Evolutionary conservation across 2,888 invertebrate genomes (phyloP), one percentile per base, ranked within the genome.

Genomic region (Lasioglossum pauxillum): DNA sequence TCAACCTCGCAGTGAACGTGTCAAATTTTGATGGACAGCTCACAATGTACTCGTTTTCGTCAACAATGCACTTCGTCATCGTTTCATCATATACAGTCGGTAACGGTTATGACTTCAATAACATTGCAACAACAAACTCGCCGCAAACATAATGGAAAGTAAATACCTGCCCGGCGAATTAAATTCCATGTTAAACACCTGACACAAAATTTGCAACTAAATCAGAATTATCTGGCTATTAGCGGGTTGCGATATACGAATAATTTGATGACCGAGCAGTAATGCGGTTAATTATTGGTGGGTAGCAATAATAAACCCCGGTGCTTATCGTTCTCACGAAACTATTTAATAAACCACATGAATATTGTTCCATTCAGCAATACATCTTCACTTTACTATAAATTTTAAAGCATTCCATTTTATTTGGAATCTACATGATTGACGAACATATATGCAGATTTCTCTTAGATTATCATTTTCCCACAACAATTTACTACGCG

Each of bases 231-330:
- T 53, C 44, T n/a, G 53, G 78, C 83, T 75, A 75, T 78, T 83
- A 84, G 78, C 44, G 75, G 84, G n/a, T 35, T n/a, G 60, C 75
- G 78, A 83, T 83, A 83, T 69, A 78, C 75, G 57, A 80, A 84
- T 84, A 80, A 84, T 84, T 84, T 75, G 80, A 85, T 75, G 74
- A 86, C 75, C 78, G 46, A 46, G 67, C 81, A 67, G 78, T 85
- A 85, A 81, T 67, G 27, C 57, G 78, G 80, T 72, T 84, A 85
- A 86, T 83, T 81, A 86, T 81, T 60, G 64, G 38, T 74, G 46
- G 78, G 75, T 83, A 85, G 35, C 74, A 84, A 57, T 78, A 75
- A 86, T 75, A 84, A 85, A 83, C 71, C 78, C 78, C 75, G 83
- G 64, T 73, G 72, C 35, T 69, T 57, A 83, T 60, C 53, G 41